Evolutionary conservation across 2,888 invertebrate genomes (phyloP), one percentile per base, ranked within the genome.

Genomic region (Caenorhabditis sp.): DNA sequence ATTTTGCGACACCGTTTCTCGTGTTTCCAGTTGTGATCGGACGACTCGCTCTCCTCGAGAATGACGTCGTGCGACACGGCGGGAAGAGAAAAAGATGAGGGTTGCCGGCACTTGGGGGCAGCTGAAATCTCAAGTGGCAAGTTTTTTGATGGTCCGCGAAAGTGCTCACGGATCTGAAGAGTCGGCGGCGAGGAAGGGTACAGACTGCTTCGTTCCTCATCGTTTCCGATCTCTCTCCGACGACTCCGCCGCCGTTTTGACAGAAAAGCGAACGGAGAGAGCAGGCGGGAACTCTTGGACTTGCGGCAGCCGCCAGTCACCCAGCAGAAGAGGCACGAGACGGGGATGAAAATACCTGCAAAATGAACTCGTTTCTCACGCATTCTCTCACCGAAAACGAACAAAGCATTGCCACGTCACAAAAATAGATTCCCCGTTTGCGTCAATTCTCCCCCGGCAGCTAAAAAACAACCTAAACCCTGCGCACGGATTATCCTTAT

Each of bases 261-360:
- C 20, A 65, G n/a, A 15, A 46, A 30, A 7, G 39, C 11, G 39
- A 56, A 63, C 30, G 59, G 46, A n/a, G 58, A 58, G 26, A 53
- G 15, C 9, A 55, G 52, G 15, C 62, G 55, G 15, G 62, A 32
- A 30, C 15, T 43, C 53, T 74, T 74, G 1, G 61, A 53, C 3
- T 46, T 43, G 4, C 65, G 58, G 22, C 53, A 73, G 9, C 52
- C 59, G 8, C 66, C 73, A 7, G 37, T 74, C 27, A 66, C 65
- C 73, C 73, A 74, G 15, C 73, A 74, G 24, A 74, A 59, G 17
- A 74, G 73, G 32, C 73, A 74, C 6, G 73, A 74, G 13, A 74
- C 46, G 2, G 73, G 73, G 13, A 74, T 58, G 53, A 74, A 65
- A 27, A 74, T 59, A 11, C 73, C 73, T 74, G 53, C 15, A 74